Evolutionary conservation across 30 jellyfish, hydroid and myxozoan species (phyloP), one percentile per base, ranked within the genome.

Genomic region (Chrysaora quinquecirrha): DNA sequence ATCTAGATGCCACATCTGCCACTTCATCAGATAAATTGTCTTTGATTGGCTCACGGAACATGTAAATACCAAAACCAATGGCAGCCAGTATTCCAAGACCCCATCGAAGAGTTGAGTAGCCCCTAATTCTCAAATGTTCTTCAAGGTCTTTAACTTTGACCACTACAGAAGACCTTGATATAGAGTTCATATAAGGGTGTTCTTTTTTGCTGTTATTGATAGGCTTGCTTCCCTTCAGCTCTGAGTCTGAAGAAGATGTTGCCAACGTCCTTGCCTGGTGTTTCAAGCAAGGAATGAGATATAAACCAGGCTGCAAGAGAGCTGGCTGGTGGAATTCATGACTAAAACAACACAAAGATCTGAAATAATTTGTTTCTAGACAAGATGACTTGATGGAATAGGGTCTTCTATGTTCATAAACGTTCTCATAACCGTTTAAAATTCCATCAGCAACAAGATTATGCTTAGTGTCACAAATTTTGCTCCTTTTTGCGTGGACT

Each of bases 1-100:
- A 90, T 67, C 97, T 90, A 33, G 82, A 58, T 7, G 97, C 97
- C 50, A 90, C 97, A 70, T 90, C 97, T 6, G 97, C 96, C 25
- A 90, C 94, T 84, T 90, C 97, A 84, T 77, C 97, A 0, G 97
- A 90, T 6, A 90, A 6, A 64, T 90, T 90, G 0, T 84, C 96
- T 71, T 76, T 83, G 14, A 90, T 90, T 19, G 96, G 95, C 56
- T 90, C 97, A 33, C 97, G 90, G 64, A 90, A 90, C 86, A 75
- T 60, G 82, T 90, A 90, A 43, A 90, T 34, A 0, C 89, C 89
- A 76, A 76, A 58, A 12, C 96, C 96, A 34, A 75, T 75, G 0
- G 60, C 84, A 9, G 62, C 65, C 22, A 85, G 33, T 38, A 85
- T 34, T 23, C 77, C 83, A 10, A 90, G 33, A 12, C 94, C 90